These are phyloP conservation scores for Halictus quadricinctus DNA, from an alignment of 2,888 invertebrate genomes.

Conservation along the genomic window DNA sequence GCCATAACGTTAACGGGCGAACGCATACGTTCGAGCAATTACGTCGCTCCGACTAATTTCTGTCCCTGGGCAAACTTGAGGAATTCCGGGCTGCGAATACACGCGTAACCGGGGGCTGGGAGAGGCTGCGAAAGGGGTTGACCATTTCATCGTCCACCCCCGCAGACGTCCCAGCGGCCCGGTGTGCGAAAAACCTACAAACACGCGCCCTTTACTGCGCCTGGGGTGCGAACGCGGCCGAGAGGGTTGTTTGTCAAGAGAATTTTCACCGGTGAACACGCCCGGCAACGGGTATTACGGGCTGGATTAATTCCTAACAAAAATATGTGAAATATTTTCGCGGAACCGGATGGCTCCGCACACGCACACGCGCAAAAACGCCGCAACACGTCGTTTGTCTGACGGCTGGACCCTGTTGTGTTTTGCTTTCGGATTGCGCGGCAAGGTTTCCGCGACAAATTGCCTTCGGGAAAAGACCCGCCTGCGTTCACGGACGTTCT, in stretches of 20 bases:
- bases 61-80: conserved; percentile 70
- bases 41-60: conserved; percentile 71
- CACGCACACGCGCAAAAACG: conserved; percentile 54
- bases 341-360: conserved; percentile 33
- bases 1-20: conserved; percentile 71
- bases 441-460: conserved; percentile 67
- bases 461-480: conserved; percentile 39
- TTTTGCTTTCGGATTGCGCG: conserved; percentile 70
- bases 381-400: conserved; percentile 52
- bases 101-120: conserved; percentile 19
- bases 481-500: background rate
- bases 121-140: conserved; percentile 45
- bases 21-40: conserved; percentile 72
- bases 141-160: conserved; percentile 59
- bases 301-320: conserved; percentile 72
- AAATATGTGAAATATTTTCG: conserved; percentile 74
- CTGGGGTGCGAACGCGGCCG: conserved; percentile 44
- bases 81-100: conserved; percentile 62
- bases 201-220: conserved; percentile 54
- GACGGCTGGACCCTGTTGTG: conserved; percentile 57
- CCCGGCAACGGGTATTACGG: conserved; percentile 63
- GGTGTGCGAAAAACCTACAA: conserved; percentile 40
- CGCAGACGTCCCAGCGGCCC: conserved; percentile 23
- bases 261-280: conserved; percentile 68
- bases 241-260: conserved; percentile 71